phyloP scores from a whole-genome alignment of 2,113 vertebrate species.

The Tenrec ecaudatus region DNA sequence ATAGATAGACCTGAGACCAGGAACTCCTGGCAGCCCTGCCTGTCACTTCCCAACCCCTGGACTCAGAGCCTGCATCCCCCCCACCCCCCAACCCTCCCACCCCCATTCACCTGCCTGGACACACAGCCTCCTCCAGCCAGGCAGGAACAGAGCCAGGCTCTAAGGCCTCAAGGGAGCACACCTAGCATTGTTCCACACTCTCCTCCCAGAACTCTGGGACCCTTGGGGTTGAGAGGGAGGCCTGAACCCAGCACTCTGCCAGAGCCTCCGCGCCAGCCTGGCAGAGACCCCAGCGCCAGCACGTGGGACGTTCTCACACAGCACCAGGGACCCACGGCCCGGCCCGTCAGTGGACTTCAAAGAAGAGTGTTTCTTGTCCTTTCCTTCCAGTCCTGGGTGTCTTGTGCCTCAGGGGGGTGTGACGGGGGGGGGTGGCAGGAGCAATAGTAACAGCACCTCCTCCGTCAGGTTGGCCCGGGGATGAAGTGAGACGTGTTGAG shows the following conservation, averaged over 20 bases:
- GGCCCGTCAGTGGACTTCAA: background rate
- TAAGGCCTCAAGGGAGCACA: background rate
- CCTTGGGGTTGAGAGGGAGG: background rate
- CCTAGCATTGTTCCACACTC: slow-evolving; percentile 24
- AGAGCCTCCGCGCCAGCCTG: background rate
- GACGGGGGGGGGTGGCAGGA: too few species aligned
- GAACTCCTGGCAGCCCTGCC: slow-evolving; percentile 16
- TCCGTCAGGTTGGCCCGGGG: background rate
- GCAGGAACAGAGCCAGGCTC: background rate
- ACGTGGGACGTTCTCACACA: background rate
- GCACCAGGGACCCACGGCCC: background rate
- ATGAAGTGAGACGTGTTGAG: background rate
- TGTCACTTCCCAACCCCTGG: background rate
- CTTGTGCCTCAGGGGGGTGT: background rate
- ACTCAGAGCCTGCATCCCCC: background rate
- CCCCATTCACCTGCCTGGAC: background rate
- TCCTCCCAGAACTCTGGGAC: background rate
- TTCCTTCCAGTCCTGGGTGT: background rate
- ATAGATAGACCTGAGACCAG: slow-evolving; percentile 62
- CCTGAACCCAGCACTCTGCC: background rate
- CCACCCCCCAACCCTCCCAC: too few species aligned
- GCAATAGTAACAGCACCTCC: background rate
- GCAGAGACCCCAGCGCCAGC: background rate
- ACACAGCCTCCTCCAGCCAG: background rate
- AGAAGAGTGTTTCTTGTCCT: background rate